phyloP scores from a whole-genome alignment of 2,113 vertebrate genomes.

The Sclerurus mexicanus region DNA sequence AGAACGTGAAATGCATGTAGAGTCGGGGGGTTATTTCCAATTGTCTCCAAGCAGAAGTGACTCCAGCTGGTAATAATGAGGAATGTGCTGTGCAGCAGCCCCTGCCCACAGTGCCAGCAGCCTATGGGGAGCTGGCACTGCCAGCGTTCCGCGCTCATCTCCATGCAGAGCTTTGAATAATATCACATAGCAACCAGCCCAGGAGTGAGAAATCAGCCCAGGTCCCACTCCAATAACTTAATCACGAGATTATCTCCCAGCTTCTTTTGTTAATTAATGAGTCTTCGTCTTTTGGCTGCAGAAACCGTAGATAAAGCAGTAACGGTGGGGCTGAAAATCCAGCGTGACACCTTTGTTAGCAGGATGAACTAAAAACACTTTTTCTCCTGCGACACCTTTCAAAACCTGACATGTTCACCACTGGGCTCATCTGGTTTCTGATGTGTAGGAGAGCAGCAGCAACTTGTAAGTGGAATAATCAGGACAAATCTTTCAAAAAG shows the following conservation, averaged over 20 bases:
- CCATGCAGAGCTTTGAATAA: background rate
- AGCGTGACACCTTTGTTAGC: background rate
- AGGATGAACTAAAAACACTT: background rate
- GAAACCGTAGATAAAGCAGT: background rate
- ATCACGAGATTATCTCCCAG: background rate
- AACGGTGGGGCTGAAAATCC: background rate
- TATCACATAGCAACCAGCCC: conserved; percentile 45
- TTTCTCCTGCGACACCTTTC: background rate
- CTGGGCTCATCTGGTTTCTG: background rate
- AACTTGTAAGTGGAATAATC: background rate
- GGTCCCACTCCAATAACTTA: conserved; percentile 3
- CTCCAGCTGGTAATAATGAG: background rate
- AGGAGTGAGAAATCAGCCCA: background rate
- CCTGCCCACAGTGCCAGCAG: background rate
- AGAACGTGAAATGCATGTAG: background rate
- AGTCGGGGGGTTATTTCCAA: background rate
- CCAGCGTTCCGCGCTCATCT: background rate
- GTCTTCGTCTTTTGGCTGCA: background rate
- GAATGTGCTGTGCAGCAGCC: background rate
- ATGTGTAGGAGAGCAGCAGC: background rate
- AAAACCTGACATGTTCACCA: background rate
- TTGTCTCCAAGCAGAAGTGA: background rate
- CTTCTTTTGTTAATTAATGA: conserved; percentile 21
- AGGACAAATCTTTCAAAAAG: conserved; percentile 10
- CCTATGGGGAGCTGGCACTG: background rate